Evolutionary conservation across 2,113 vertebrate genomes (phyloP).

Genomic region (Thermophis baileyi): DNA sequence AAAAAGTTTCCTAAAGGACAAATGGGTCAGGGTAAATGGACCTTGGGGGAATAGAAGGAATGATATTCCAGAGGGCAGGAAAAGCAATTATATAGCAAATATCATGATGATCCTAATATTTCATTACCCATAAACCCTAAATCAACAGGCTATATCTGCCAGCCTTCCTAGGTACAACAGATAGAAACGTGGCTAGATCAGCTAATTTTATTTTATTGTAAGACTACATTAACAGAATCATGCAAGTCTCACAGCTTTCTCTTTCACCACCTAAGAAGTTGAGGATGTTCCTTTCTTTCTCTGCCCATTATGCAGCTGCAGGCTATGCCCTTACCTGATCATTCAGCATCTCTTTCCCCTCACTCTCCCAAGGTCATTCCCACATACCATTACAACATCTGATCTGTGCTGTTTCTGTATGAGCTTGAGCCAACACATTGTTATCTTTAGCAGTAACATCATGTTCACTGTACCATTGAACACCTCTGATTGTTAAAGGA

Average conservation of each 20-base stretch:
- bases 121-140: not conserved
- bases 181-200: too few relatives aligned
- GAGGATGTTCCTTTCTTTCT: not conserved
- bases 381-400: not conserved
- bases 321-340: not conserved
- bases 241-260: too few relatives aligned
- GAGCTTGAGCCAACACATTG: not conserved
- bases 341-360: not conserved
- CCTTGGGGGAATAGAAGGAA: not conserved
- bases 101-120: slow-evolving; percentile 1
- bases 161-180: too few relatives aligned
- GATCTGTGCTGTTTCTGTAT: not conserved
- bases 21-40: not conserved
- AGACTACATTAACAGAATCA: too few relatives aligned
- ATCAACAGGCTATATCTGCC: not conserved
- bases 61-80: not conserved
- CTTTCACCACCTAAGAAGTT: not conserved
- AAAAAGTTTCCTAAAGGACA: not conserved
- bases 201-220: too few relatives aligned
- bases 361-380: not conserved
- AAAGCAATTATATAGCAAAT: not conserved
- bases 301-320: not conserved
- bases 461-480: not conserved
- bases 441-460: not conserved
- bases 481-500: not conserved